phyloP scores from a whole-genome alignment of 2,797 vertebrate genomes.

The Schizopygopsis malacanthus region DNA sequence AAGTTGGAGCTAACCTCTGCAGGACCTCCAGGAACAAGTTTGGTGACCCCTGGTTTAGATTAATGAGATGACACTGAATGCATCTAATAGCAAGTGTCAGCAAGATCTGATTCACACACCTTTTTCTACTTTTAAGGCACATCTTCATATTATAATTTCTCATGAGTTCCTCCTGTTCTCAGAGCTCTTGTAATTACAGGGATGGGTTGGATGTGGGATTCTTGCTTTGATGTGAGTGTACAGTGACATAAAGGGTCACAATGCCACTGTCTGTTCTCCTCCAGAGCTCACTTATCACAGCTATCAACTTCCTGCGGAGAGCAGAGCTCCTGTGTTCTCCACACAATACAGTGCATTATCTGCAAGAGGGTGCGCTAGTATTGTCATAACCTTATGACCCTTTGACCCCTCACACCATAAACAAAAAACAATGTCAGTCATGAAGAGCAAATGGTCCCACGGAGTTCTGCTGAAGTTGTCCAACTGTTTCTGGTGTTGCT shows the following conservation, averaged over 20 bases:
- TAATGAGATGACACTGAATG: background rate
- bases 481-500: background rate
- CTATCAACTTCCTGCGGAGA: slow-evolving; percentile 69
- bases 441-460: background rate
- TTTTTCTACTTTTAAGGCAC: background rate
- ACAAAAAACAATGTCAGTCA: background rate
- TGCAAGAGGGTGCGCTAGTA: slow-evolving; percentile 66
- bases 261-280: slow-evolving; percentile 71
- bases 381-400: slow-evolving; percentile 73
- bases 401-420: slow-evolving; percentile 54
- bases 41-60: no score
- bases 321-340: slow-evolving; percentile 54
- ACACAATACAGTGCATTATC: slow-evolving; percentile 70
- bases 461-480: background rate
- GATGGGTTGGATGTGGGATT: slow-evolving; percentile 40
- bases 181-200: slow-evolving; percentile 52
- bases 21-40: no score
- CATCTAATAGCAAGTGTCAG: background rate
- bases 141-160: slow-evolving; percentile 21
- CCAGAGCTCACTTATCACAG: slow-evolving; percentile 73
- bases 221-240: slow-evolving; percentile 61
- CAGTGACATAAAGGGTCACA: slow-evolving; percentile 57
- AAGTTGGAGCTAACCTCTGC: no score
- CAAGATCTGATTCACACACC: background rate
- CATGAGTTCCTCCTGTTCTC: slow-evolving; percentile 36